Percentiles rank a stretch among this genome's conserved stretches.
phyloP scores from a whole-genome alignment of 2,888 invertebrate genomes.

The Brenthis hecate region DNA sequence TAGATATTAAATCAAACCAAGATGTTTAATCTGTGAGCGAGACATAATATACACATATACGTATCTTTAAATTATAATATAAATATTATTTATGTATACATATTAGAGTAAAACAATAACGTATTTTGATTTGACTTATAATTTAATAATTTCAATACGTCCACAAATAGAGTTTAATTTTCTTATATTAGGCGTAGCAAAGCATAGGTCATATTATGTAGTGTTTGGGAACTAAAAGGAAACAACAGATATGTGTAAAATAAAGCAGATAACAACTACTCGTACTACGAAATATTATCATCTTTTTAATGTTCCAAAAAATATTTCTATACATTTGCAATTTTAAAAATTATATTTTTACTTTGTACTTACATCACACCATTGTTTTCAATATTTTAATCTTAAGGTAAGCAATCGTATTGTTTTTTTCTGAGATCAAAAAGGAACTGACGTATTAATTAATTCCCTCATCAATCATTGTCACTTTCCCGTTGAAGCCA shows the following conservation, averaged over 20 bases:
- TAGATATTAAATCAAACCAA: conserved; percentile 31
- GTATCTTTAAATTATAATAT: not conserved
- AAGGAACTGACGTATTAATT: conserved; percentile 66
- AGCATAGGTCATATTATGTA: too few relatives aligned
- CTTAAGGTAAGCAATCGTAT: conserved; percentile 47
- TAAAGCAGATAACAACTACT: too few relatives aligned
- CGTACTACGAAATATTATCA: too few relatives aligned
- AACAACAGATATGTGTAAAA: too few relatives aligned
- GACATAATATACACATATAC: not conserved
- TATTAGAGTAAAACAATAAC: too few relatives aligned
- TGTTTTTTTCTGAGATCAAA: conserved; percentile 59
- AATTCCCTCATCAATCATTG: conserved; percentile 57
- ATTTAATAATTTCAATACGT: too few relatives aligned
- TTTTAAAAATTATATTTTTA: conserved; percentile 2
- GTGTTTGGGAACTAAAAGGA: too few relatives aligned
- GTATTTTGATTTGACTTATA: too few relatives aligned
- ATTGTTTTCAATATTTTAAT: conserved; percentile 34
- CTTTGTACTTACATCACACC: conserved; percentile 10
- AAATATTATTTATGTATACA: too few relatives aligned
- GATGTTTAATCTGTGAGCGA: too few relatives aligned
- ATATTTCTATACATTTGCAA: not conserved
- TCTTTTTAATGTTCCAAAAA: not conserved
- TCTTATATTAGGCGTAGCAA: too few relatives aligned
- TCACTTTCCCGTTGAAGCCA: conserved; percentile 48
- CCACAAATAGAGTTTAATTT: too few relatives aligned